These are phyloP conservation scores for Drosophila dives DNA, from an alignment of 2,888 invertebrate species.

Conservation along the genomic window DNA sequence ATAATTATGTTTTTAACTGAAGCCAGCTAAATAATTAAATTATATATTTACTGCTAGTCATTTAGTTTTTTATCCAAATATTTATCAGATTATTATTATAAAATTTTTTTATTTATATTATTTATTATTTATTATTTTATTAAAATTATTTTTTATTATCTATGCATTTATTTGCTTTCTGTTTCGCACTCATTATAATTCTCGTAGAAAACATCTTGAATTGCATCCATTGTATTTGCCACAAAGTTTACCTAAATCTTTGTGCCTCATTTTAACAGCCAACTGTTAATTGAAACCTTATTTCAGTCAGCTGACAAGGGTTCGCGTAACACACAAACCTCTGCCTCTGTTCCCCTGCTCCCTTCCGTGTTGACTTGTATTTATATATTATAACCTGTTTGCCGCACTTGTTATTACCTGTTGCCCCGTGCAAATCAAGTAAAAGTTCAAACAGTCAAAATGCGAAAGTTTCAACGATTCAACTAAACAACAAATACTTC, in stretches of 20 bases:
- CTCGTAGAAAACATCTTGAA: background rate
- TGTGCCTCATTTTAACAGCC: conserved; percentile 37
- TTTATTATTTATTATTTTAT: background rate
- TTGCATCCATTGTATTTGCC: conserved; percentile 8
- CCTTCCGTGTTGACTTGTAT: no score
- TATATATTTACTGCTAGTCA: background rate
- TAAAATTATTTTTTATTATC: background rate
- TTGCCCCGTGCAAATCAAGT: conserved; percentile 35
- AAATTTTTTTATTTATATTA: background rate
- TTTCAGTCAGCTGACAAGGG: conserved; percentile 46
- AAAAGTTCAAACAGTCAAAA: conserved; percentile 47
- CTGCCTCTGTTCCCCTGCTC: background rate
- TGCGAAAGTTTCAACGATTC: conserved; percentile 49
- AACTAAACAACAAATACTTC: conserved; percentile 34
- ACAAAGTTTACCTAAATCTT: background rate
- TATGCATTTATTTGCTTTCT: background rate
- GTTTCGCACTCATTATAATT: background rate
- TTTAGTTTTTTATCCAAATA: background rate
- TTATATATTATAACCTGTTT: conserved; percentile 35
- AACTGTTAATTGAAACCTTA: conserved; percentile 41
- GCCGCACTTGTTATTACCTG: conserved; percentile 52
- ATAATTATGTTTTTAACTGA: background rate
- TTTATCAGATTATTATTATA: background rate
- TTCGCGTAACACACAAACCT: conserved; percentile 32
- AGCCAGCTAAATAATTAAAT: background rate